Conservation (phyloP, 2,797 vertebrate species). For the Australoheros facetus region DNA sequence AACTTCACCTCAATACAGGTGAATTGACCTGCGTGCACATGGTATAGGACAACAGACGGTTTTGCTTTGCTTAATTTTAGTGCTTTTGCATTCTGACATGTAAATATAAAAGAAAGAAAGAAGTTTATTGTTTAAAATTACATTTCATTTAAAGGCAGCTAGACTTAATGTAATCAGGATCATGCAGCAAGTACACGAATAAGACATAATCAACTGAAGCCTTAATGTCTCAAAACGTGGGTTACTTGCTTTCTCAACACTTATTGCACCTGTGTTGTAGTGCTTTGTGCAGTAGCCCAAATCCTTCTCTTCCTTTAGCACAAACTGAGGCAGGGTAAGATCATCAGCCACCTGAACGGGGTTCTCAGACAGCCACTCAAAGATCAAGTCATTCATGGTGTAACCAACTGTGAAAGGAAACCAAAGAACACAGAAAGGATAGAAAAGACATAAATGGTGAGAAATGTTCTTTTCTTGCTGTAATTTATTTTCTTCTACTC, state of each 20-base stretch:
- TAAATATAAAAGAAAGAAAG: background rate
- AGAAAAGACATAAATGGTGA: background rate
- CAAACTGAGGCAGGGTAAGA: constrained; percentile 93
- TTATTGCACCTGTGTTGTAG: constrained; percentile 90
- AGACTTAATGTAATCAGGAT: background rate
- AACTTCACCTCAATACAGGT: constrained; percentile 97
- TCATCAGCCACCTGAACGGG: constrained; percentile 94
- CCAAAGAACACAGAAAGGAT: constrained; percentile 9
- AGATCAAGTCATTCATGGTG: constrained; percentile 96
- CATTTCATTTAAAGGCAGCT: background rate
- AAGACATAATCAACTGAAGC: background rate
- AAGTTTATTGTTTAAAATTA: too few relatives aligned
- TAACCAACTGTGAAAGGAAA: constrained; percentile 87
- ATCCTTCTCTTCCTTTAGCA: constrained; percentile 92
- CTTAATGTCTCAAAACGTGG: background rate
- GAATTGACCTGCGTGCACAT: constrained; percentile 85
- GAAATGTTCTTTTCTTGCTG: background rate
- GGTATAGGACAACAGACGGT: background rate
- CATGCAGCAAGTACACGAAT: background rate
- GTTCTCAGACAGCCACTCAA: constrained; percentile 90
- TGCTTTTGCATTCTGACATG: background rate
- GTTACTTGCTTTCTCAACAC: background rate
- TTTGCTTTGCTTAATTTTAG: background rate
- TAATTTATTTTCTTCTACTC: background rate
- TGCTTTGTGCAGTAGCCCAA: constrained; percentile 93